Conservation (phyloP, 2,113 vertebrate genomes). For the Antechinus stuartii region DNA sequence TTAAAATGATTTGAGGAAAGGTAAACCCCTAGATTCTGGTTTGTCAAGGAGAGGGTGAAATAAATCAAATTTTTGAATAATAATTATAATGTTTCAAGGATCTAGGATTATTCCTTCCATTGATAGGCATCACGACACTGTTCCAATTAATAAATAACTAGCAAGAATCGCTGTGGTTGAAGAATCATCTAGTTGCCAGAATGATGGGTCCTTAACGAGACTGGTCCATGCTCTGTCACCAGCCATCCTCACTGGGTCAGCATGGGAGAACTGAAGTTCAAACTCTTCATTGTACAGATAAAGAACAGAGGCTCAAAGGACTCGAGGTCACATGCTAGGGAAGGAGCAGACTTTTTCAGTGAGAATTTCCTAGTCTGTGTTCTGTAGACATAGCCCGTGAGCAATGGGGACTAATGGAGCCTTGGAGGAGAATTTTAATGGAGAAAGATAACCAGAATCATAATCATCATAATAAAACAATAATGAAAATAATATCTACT, state of each 20-base stretch:
- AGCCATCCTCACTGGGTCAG: not conserved
- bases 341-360: not conserved
- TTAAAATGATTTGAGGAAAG: not conserved
- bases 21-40: not conserved
- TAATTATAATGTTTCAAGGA: not conserved
- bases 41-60: not conserved
- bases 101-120: not conserved
- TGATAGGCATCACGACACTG: not conserved
- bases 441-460: not conserved
- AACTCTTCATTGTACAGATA: not conserved
- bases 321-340: not conserved
- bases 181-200: not conserved
- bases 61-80: not conserved
- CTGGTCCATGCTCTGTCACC: not conserved
- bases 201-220: not conserved
- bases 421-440: not conserved
- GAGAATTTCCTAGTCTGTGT: not conserved
- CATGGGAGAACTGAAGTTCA: not conserved
- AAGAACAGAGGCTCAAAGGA: not conserved
- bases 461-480: not conserved
- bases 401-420: not conserved
- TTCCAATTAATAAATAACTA: not conserved
- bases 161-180: not conserved
- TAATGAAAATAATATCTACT: not conserved
- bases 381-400: not conserved